A percentile compares a stretch with the other conserved stretches of the same genome.
These are phyloP conservation scores for Plebejus melissa DNA, from an alignment of 2,888 invertebrate species.

Conservation along the genomic window DNA sequence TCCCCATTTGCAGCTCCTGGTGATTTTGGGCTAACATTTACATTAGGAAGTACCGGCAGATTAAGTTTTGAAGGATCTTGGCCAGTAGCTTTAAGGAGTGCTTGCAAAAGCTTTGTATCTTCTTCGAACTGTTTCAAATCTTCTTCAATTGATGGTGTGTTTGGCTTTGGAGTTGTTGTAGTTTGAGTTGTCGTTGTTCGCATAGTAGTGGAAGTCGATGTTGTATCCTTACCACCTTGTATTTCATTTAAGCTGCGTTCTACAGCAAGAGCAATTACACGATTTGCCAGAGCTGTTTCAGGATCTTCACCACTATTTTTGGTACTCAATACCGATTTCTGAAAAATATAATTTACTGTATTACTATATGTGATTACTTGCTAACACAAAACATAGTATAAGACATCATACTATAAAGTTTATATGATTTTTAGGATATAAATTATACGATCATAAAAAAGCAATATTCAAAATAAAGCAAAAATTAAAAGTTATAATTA, in stretches of 20 bases:
- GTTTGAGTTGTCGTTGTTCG: constrained; percentile 43
- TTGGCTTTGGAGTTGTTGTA: constrained; percentile 50
- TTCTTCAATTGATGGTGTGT: constrained; percentile 62
- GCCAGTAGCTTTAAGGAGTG: constrained; percentile 67
- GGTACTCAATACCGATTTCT: constrained; percentile 70
- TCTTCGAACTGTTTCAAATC: constrained; percentile 73
- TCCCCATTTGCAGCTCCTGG: constrained; percentile 48
- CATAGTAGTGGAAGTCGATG: constrained; percentile 36
- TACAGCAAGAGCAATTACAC: constrained; percentile 76
- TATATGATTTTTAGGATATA: no score
- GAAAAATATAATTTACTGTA: constrained; percentile 41
- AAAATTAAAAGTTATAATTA: constrained; percentile 47
- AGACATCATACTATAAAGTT: no score
- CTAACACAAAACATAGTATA: no score
- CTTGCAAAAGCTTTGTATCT: constrained; percentile 70
- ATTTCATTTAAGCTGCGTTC: constrained; percentile 72
- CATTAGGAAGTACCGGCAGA: constrained; percentile 58
- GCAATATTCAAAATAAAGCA: not conserved
- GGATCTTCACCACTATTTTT: constrained; percentile 61
- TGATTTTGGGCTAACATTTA: constrained; percentile 52
- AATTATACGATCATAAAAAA: not conserved
- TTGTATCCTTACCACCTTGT: constrained; percentile 51
- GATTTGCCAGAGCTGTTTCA: constrained; percentile 71
- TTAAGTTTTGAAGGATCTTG: constrained; percentile 71
- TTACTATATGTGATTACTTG: not conserved